Percentiles rank a stretch among this genome's conserved stretches.
Evolutionary conservation across 2,113 vertebrate genomes (phyloP).

Genomic region (Perca flavescens): DNA sequence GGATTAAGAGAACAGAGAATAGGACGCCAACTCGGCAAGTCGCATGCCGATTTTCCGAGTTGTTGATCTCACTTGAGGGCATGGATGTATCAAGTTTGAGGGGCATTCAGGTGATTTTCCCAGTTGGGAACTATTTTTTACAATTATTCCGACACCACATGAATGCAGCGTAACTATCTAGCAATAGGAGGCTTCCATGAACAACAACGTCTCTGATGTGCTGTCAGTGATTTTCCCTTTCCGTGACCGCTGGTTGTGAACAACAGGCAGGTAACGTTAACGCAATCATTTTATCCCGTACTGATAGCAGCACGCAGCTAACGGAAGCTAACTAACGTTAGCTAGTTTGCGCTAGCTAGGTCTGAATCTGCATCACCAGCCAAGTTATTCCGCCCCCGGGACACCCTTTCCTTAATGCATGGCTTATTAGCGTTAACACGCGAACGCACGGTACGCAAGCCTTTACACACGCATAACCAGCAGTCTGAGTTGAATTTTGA

Average conservation of each 20-base stretch:
- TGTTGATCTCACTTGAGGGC: too few relatives aligned
- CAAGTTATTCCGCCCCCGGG: background rate
- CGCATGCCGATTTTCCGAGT: too few relatives aligned
- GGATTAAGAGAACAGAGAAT: too few relatives aligned
- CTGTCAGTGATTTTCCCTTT: background rate
- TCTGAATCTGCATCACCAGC: background rate
- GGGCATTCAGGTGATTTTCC: too few relatives aligned
- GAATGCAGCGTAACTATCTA: too few relatives aligned
- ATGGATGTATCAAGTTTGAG: too few relatives aligned
- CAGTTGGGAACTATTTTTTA: too few relatives aligned
- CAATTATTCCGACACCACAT: too few relatives aligned
- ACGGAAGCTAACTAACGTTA: constrained; percentile 52
- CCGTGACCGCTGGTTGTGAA: background rate
- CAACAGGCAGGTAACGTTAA: constrained; percentile 44
- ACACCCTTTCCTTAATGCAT: background rate
- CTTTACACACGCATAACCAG: background rate
- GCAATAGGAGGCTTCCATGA: background rate
- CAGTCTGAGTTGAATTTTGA: background rate
- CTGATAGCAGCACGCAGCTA: constrained; percentile 29
- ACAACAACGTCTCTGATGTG: background rate
- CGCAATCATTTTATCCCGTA: background rate
- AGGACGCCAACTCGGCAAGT: too few relatives aligned
- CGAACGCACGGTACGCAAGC: fast-evolving
- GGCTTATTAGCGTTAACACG: background rate
- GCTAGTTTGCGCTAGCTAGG: constrained; percentile 25